These are phyloP conservation scores for Propithecus perrieri DNA, from an alignment of 2,797 vertebrate genomes.

Conservation along the genomic window DNA sequence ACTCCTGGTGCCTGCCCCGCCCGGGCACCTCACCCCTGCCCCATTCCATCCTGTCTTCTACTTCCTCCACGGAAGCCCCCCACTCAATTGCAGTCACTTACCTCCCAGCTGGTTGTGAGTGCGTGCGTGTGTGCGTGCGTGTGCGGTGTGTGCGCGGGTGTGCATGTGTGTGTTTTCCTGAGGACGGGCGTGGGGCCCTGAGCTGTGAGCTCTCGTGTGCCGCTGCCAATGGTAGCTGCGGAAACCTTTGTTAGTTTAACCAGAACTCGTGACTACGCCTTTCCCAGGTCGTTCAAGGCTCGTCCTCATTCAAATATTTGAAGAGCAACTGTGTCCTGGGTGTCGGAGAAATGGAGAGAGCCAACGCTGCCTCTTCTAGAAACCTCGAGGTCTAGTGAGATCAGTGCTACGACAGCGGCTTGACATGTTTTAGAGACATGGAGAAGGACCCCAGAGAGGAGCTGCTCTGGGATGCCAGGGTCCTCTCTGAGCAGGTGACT, in stretches of 20 bases:
- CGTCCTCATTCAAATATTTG: not conserved
- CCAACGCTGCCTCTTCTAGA: not conserved
- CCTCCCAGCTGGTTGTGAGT: not conserved
- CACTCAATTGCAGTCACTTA: rapidly evolving
- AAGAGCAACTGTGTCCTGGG: not conserved
- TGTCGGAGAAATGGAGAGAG: rapidly evolving
- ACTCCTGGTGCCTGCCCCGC: not conserved
- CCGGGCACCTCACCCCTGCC: not conserved
- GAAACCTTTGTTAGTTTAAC: no score
- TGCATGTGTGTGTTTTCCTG: no score
- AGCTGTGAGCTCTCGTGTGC: not conserved
- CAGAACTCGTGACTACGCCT: not conserved
- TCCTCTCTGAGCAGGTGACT: not conserved
- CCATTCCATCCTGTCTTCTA: not conserved
- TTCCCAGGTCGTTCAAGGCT: not conserved
- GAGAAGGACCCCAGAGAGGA: not conserved
- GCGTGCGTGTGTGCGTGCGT: no score
- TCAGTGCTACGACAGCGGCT: rapidly evolving
- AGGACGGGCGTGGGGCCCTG: not conserved
- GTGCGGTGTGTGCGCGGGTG: rapidly evolving
- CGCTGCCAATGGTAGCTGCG: rapidly evolving
- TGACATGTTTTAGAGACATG: no score
- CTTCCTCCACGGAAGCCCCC: not conserved
- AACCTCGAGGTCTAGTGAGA: rapidly evolving
- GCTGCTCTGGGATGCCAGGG: not conserved